Base-by-base conservation (phyloP, 2,113 vertebrate genomes). In the Hyaena hyaena region DNA sequence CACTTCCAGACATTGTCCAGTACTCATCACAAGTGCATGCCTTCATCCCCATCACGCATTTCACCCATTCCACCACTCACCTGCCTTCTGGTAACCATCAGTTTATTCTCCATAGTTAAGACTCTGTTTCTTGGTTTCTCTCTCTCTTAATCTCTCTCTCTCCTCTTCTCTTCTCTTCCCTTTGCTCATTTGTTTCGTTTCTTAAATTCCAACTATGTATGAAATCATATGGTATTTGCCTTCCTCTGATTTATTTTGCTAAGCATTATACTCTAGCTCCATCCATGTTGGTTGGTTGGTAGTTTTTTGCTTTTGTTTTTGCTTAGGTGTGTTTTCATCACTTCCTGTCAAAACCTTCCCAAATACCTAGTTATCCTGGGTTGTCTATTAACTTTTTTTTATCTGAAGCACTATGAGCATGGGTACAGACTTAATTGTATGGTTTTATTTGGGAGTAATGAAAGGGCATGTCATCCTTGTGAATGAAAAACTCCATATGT, bases 271-370 rank as follows among this genome's bases (percentile, higher is more conserved):
- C 74, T 77, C 7, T 7, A 77, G 43, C 15, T 77, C 43, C 26
- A 77, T 31, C 73, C 14, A 39, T 39, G 39, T 16, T 35, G 58
- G 21, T 61, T 61, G 19, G 58, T 61, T 23, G 58, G 58, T 61
- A 21, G 21, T 8, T 61, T 21, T 58, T 58, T 58, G 17, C 14
- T 50, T 19, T 58, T 61, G 21, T 23, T 61, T 61, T 61, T 23
- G 17, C 82, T 80, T 50, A 14, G 21, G 12, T 11, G 21, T 69
- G 28, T 77, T 71, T 76, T 77, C 4, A 21, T 63, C 65, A 53
- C 61, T 93, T 93, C 88, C 50, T 74, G 15, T 91, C 28, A 65
- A 95, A 88, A 6, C 5, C n/a, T 87, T 96, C 45, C n/a, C 35
- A 82, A 96, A 93, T 87, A 63, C 5, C 28, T 48, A 76, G 66